Conservation (phyloP, 2,797 vertebrate species). For the Gallinago stenura region DNA sequence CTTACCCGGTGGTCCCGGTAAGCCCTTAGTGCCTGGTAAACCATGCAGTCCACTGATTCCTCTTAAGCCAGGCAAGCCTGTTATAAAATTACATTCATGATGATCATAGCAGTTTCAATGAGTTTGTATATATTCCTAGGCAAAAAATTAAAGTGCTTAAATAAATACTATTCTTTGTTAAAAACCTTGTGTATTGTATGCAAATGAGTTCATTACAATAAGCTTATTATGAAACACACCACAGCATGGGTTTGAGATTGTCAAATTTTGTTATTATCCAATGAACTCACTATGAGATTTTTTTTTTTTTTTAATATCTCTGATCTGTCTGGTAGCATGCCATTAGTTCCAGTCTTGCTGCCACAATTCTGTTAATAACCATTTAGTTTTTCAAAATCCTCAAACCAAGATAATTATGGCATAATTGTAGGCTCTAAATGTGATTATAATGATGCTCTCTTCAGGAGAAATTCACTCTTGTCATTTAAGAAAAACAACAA, state of each 20-base stretch:
- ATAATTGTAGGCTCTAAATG: neutral
- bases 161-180: neutral
- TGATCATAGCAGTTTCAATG: neutral
- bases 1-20: constrained; percentile 87
- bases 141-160: neutral
- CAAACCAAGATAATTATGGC: neutral
- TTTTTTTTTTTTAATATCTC: neutral
- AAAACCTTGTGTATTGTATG: neutral
- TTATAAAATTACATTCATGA: constrained; percentile 13
- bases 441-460: constrained; percentile 3
- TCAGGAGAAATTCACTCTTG: neutral
- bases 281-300: neutral
- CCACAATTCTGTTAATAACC: neutral
- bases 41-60: constrained; percentile 91
- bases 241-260: neutral
- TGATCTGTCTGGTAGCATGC: neutral
- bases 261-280: neutral
- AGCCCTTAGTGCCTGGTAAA: constrained; percentile 90
- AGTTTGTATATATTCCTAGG: neutral
- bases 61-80: constrained; percentile 87
- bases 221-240: neutral
- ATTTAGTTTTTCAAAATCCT: constrained; percentile 12
- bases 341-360: constrained; percentile 9
- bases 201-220: neutral
- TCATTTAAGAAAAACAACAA: neutral